Evolutionary conservation across 2,113 vertebrate species (phyloP).

Genomic region (Edolisoma coerulescens): DNA sequence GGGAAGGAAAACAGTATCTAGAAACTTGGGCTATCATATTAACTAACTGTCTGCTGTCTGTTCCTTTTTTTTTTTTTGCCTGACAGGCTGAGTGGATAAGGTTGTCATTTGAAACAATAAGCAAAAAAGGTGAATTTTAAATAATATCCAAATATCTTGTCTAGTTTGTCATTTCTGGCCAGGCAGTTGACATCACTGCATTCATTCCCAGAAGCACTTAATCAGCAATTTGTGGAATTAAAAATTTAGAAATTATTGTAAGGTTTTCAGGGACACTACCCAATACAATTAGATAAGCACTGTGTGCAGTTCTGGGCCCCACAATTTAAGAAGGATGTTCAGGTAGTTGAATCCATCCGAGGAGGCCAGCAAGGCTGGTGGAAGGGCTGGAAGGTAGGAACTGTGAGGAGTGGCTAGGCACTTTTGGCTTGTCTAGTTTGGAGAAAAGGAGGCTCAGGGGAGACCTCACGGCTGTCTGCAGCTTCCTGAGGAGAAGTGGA

Average conservation of each 20-base stretch:
- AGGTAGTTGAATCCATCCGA: background rate
- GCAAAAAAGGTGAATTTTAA: background rate
- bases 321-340: background rate
- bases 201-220: background rate
- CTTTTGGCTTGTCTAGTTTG: background rate
- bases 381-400: background rate
- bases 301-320: background rate
- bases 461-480: background rate
- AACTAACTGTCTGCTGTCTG: background rate
- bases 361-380: background rate
- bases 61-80: background rate
- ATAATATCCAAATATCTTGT: background rate
- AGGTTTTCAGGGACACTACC: background rate
- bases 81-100: background rate
- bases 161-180: background rate
- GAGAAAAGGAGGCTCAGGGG: background rate
- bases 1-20: background rate
- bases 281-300: background rate
- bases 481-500: background rate
- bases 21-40: background rate
- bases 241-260: background rate
- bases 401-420: fast-evolving
- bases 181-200: background rate
- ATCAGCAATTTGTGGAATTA: background rate
- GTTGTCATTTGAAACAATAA: background rate